Evolutionary conservation across 2,113 vertebrate genomes (phyloP), one percentile per base, ranked within the genome.

Genomic region (Microtus richardsoni): DNA sequence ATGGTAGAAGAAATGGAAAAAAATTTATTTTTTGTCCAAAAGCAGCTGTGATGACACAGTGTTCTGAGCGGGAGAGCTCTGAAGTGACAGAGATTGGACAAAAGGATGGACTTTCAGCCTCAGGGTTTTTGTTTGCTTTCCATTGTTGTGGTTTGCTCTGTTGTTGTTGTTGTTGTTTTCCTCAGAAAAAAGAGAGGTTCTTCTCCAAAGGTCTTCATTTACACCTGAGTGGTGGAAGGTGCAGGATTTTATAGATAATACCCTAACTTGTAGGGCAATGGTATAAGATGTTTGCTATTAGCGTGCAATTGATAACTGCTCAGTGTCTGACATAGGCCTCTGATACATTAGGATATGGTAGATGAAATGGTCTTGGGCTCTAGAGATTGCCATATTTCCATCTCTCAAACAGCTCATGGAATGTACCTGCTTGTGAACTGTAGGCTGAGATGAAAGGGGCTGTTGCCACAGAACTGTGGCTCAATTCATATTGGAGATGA

Each of bases 1-100:
- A 91, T 88, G 91, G 89, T 89, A 97, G 68, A 91, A 91, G 97
- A 96, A 95, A 94, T 80, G 85, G 95, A 97, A 97, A 94, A 96
- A 98, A 49, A 82, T 70, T 68, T 97, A 91, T 96, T 98, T 21
- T 5, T 98, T 47, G 71, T 64, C 49, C 1, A 0, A 93, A 97
- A 97, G 85, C 83, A 87, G 83, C 77, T n/a, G 14, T 41, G 89
- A 85, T 36, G 89, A 73, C 87, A 85, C 94, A 95, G 36, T 64
- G 33, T 80, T 80, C 58, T 0, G 0, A 94, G 90, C n/a, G 44
- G 58, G n/a, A 66, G 24, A 36, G 44, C 44, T 62, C 70, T 80
- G 89, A 68, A 96, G 97, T 83, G 88, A 93, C 0, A 2, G 77
- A 93, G 85, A 80, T 96, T 97, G 95, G 95, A 97, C 87, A 66